Percentiles rank a stretch among this genome's conserved stretches.
Evolutionary conservation across 1,140 invertebrate genomes (phyloP).

Genomic region (Aphelinus atriplicis): DNA sequence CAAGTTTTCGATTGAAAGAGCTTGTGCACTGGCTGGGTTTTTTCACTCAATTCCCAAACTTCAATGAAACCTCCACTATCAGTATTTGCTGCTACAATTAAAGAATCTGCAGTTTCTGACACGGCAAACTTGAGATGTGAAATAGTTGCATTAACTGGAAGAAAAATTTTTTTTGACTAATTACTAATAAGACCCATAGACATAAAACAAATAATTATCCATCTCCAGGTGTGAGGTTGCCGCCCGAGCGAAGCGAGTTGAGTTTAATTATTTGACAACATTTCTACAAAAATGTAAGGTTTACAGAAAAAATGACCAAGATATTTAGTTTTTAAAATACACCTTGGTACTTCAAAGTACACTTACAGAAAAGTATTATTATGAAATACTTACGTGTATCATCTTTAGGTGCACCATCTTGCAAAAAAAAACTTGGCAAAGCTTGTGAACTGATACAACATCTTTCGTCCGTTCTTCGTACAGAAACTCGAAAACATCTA

Average conservation of each 20-base stretch:
- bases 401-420: slow-evolving; percentile 69
- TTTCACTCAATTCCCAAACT: slow-evolving; percentile 87
- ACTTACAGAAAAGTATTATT: neutral
- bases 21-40: slow-evolving; percentile 81
- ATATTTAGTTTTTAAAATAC: too few relatives aligned
- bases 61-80: slow-evolving; percentile 77
- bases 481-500: slow-evolving; percentile 78
- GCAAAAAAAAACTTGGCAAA: slow-evolving; percentile 83
- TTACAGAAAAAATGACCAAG: too few relatives aligned
- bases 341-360: too few relatives aligned
- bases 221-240: neutral
- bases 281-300: too few relatives aligned
- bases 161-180: slow-evolving; percentile 26
- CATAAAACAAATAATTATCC: neutral
- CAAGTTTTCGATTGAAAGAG: slow-evolving; percentile 69
- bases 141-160: slow-evolving; percentile 62
- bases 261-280: too few relatives aligned
- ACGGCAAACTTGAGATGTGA: slow-evolving; percentile 84
- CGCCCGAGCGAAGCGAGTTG: too few relatives aligned
- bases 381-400: slow-evolving; percentile 52
- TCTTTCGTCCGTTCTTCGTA: slow-evolving; percentile 70
- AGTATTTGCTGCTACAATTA: slow-evolving; percentile 77
- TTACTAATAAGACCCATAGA: neutral
- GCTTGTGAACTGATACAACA: slow-evolving; percentile 76
- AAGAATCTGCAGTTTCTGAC: slow-evolving; percentile 82